These are phyloP conservation scores for Halocaridina rubra DNA, from an alignment of 2,888 invertebrate species.

Conservation along the genomic window DNA sequence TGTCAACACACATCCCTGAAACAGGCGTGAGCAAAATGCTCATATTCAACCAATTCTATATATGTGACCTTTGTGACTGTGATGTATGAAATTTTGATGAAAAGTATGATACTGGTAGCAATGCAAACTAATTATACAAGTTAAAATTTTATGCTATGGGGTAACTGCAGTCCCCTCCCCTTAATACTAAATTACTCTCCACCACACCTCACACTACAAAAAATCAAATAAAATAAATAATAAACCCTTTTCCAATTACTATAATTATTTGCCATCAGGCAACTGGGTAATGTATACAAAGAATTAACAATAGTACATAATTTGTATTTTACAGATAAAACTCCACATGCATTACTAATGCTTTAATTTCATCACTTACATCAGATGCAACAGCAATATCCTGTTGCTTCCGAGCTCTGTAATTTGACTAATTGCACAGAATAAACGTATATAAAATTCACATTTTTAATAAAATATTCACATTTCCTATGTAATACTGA, in stretches of 20 bases:
- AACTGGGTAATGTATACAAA: neutral
- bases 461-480: neutral
- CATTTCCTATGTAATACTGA: conserved; percentile 51
- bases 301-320: neutral
- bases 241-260: neutral
- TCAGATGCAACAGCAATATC: neutral
- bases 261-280: neutral
- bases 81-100: conserved; percentile 9
- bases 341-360: conserved; percentile 44
- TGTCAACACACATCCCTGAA: conserved; percentile 59
- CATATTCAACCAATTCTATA: conserved; percentile 26
- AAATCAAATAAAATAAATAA: neutral
- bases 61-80: conserved; percentile 10
- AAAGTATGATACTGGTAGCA: conserved; percentile 23
- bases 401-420: neutral
- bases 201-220: conserved; percentile 51
- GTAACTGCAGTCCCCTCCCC: neutral
- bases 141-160: conserved; percentile 3
- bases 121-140: neutral
- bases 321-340: conserved; percentile 38
- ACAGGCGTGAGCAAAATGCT: conserved; percentile 53
- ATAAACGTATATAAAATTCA: no score
- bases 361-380: neutral
- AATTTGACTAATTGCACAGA: conserved; percentile 2
- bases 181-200: conserved; percentile 2